These are phyloP conservation scores for Aegithalos caudatus DNA, from an alignment of 2,113 vertebrate genomes.

Conservation along the genomic window DNA sequence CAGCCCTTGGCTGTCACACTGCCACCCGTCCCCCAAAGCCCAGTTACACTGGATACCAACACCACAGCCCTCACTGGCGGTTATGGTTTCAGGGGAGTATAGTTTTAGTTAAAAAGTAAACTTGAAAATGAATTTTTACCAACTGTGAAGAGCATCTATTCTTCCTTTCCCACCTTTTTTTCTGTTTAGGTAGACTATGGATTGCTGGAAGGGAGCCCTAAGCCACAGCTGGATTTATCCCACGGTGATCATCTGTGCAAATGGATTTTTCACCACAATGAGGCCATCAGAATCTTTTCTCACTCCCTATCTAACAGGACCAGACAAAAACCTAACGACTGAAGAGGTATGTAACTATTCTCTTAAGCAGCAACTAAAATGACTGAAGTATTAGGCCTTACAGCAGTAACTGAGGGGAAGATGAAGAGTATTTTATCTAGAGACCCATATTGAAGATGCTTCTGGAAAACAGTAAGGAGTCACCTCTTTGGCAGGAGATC, in stretches of 20 bases:
- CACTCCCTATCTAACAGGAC: constrained; percentile 80
- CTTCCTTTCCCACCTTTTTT: not conserved
- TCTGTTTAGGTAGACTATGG: constrained; percentile 62
- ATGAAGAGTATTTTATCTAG: not conserved
- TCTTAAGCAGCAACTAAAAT: not conserved
- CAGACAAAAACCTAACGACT: constrained; percentile 86
- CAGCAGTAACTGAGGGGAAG: not conserved
- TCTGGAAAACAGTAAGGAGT: not conserved
- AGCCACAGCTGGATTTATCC: constrained; percentile 80
- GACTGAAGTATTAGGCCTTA: not conserved
- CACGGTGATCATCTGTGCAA: constrained; percentile 82
- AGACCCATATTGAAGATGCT: not conserved
- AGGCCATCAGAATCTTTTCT: constrained; percentile 88
- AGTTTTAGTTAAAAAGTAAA: not conserved
- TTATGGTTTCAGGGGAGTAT: not conserved
- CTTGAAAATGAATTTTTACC: not conserved
- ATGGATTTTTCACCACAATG: constrained; percentile 87
- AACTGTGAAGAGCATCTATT: not conserved
- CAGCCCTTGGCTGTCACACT: not conserved
- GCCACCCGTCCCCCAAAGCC: not conserved
- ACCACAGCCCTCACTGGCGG: not conserved
- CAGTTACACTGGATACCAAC: not conserved
- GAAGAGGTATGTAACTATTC: constrained; percentile 75
- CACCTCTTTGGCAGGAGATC: not conserved
- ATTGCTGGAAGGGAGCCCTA: constrained; percentile 46